These are phyloP conservation scores for Salarias fasciatus DNA, from an alignment of 2,797 vertebrate species.

Conservation along the genomic window DNA sequence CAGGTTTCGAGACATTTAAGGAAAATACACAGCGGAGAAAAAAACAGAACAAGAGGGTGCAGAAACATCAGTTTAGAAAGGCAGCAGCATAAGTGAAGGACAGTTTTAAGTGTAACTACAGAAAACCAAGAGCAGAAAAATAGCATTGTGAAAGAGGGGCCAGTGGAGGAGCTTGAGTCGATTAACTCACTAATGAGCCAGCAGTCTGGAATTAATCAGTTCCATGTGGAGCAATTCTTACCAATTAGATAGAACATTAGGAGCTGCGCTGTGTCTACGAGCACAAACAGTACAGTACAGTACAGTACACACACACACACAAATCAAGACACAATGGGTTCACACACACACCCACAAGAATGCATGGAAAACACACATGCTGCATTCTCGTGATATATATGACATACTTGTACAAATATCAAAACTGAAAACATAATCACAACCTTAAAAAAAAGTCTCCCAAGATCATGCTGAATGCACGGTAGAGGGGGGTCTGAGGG, in stretches of 20 bases:
- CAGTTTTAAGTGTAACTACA: constrained; percentile 16
- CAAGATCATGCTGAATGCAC: constrained; percentile 35
- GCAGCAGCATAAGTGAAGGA: constrained; percentile 17
- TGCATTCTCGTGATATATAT: too few species aligned
- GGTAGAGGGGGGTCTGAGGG: constrained; percentile 2
- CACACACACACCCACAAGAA: constrained; percentile 20
- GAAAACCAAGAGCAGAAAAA: constrained; percentile 2
- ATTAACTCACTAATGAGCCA: constrained; percentile 85
- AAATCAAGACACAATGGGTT: constrained; percentile 3
- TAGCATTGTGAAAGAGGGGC: constrained; percentile 18
- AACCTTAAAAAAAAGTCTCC: constrained; percentile 36
- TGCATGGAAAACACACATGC: too few species aligned
- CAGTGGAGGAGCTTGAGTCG: constrained; percentile 55
- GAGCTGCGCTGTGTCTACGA: constrained; percentile 62
- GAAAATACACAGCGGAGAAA: constrained; percentile 15
- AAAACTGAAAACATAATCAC: too few species aligned
- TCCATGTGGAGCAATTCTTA: constrained; percentile 82
- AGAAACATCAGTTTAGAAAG: constrained; percentile 30
- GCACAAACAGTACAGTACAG: constrained; percentile 51
- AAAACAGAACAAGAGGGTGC: not conserved
- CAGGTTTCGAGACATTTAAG: constrained; percentile 28
- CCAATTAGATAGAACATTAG: constrained; percentile 78
- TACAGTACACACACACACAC: constrained; percentile 7
- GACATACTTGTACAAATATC: too few species aligned
- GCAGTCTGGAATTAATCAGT: constrained; percentile 85